These are phyloP conservation scores for Machaerirhynchus nigripectus DNA, from an alignment of 2,113 vertebrate species.

Conservation along the genomic window DNA sequence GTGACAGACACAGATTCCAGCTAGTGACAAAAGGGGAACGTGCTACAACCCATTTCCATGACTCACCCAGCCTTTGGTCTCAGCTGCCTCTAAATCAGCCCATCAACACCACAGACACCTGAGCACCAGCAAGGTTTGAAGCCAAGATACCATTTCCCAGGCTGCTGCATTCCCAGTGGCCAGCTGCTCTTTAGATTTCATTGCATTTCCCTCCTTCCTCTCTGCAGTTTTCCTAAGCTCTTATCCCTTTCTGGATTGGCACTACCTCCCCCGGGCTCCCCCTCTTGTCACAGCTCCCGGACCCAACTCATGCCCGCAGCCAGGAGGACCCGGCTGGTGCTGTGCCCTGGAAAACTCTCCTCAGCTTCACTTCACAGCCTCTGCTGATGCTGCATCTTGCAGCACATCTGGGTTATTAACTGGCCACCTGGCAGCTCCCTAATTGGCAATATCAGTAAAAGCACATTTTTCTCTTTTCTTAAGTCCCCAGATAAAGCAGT, in stretches of 20 bases:
- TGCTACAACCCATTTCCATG: neutral
- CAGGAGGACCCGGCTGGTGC: fast-evolving
- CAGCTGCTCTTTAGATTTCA: neutral
- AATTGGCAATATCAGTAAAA: constrained; percentile 16
- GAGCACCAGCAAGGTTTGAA: neutral
- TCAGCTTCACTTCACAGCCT: neutral
- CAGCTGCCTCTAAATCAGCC: neutral
- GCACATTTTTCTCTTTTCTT: constrained; percentile 1
- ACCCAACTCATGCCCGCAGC: fast-evolving
- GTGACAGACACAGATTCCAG: neutral
- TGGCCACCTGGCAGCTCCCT: constrained; percentile 14
- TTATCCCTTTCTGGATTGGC: neutral
- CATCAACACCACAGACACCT: neutral
- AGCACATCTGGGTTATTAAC: neutral
- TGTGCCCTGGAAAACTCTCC: neutral
- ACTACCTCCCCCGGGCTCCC: neutral
- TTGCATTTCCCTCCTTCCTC: neutral
- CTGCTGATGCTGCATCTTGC: neutral
- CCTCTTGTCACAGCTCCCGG: neutral
- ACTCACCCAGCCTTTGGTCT: neutral
- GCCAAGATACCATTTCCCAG: neutral
- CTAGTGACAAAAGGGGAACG: neutral
- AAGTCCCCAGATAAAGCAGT: neutral
- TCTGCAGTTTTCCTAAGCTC: neutral
- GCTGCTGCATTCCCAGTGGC: neutral